Evolutionary conservation across 2,113 vertebrate species (phyloP).

Genomic region (Chaenocephalus aceratus): DNA sequence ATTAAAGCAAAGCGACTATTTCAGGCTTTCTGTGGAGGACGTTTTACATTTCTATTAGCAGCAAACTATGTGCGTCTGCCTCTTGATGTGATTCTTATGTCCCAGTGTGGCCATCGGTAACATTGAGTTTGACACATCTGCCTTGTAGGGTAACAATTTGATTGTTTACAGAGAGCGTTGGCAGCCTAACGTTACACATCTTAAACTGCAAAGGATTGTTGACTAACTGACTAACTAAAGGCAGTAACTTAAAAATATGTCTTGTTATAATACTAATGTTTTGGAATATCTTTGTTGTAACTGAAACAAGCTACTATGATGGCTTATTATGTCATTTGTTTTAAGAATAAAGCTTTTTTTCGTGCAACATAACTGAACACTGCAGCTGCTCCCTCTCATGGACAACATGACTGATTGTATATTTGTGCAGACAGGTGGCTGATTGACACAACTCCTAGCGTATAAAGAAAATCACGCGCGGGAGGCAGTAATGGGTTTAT

Average conservation of each 20-base stretch:
- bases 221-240: neutral
- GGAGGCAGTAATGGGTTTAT: conserved; percentile 30
- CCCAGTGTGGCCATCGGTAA: no score
- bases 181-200: neutral
- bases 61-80: no score
- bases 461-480: conserved; percentile 15
- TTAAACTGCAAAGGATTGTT: neutral
- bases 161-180: neutral
- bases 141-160: no score
- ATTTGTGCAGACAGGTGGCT: conserved; percentile 48
- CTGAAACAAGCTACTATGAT: conserved; percentile 3
- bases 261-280: neutral
- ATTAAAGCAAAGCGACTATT: no score
- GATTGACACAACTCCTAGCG: conserved; percentile 36
- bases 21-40: no score
- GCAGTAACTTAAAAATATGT: neutral
- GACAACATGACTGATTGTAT: conserved; percentile 21
- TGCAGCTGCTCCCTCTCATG: conserved; percentile 43
- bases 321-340: neutral
- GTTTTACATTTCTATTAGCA: no score
- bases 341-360: neutral
- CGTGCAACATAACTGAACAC: neutral
- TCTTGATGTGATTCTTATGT: no score
- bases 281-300: neutral
- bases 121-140: no score